Conservation (phyloP, 2,113 vertebrate species). For the Sapayoa aenigma region DNA sequence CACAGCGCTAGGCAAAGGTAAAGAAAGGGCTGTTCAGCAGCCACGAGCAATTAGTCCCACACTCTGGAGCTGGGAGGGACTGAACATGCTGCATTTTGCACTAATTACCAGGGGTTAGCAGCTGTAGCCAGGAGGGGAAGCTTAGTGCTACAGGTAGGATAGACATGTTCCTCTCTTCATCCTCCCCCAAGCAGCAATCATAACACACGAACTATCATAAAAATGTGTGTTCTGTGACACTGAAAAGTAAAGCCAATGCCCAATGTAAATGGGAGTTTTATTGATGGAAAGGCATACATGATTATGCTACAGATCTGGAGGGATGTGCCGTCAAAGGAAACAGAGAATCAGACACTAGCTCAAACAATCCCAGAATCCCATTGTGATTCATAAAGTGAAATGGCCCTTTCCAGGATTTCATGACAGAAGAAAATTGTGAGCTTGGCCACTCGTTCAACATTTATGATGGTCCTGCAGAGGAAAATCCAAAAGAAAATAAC, state of each 20-base stretch:
- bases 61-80: too few species aligned
- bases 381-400: not conserved
- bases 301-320: not conserved
- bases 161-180: not conserved
- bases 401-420: not conserved
- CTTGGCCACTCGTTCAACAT: not conserved
- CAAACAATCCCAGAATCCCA: not conserved
- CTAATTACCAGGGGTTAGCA: not conserved
- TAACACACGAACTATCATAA: rapidly evolving
- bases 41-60: too few species aligned
- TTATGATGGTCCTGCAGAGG: not conserved
- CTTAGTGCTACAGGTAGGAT: not conserved
- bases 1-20: not conserved
- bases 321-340: not conserved
- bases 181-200: not conserved
- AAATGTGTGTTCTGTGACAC: not conserved
- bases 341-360: not conserved
- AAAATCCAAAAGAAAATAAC: not conserved
- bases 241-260: not conserved
- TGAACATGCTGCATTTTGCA: not conserved
- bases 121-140: not conserved
- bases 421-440: not conserved
- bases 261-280: not conserved
- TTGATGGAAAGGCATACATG: not conserved
- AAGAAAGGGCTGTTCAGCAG: not conserved